Conservation (phyloP, 2,888 invertebrate genomes). For the Ormyrus labotus region DNA sequence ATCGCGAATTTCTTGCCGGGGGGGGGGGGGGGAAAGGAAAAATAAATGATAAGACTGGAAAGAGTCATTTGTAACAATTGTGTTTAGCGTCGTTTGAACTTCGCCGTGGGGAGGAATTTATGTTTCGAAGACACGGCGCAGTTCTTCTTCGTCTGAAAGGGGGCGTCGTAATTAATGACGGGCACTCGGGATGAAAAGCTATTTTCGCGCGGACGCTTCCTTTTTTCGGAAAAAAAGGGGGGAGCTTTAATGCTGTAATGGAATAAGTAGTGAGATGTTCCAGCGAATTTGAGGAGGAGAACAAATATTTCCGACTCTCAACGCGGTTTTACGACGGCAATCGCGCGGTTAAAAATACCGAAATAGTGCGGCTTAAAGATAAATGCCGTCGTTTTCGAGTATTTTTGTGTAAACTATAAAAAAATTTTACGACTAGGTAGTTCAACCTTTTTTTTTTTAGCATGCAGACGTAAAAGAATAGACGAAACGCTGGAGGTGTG, state of each 20-base stretch:
- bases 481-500: not conserved
- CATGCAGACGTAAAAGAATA: constrained; percentile 10
- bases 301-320: not conserved
- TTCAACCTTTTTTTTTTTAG: not conserved
- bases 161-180: not conserved
- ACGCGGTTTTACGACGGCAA: constrained; percentile 5
- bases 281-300: not conserved
- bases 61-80: constrained; percentile 49
- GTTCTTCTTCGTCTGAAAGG: not conserved
- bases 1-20: constrained; percentile 39
- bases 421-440: constrained; percentile 10
- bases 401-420: constrained; percentile 13
- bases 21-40: constrained; percentile 22
- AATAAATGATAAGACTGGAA: constrained; percentile 40
- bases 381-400: constrained; percentile 14
- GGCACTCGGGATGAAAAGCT: no score
- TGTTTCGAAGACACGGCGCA: constrained; percentile 7
- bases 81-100: not conserved
- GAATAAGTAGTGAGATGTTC: no score
- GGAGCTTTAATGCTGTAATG: no score
- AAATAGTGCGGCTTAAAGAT: not conserved
- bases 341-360: not conserved
- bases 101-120: not conserved
- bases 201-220: no score
- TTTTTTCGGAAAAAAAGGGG: no score